A percentile compares a stretch with the other conserved stretches of the same genome.
Conservation (phyloP, 2,888 invertebrate species). For the Geotrupes spiniger region DNA sequence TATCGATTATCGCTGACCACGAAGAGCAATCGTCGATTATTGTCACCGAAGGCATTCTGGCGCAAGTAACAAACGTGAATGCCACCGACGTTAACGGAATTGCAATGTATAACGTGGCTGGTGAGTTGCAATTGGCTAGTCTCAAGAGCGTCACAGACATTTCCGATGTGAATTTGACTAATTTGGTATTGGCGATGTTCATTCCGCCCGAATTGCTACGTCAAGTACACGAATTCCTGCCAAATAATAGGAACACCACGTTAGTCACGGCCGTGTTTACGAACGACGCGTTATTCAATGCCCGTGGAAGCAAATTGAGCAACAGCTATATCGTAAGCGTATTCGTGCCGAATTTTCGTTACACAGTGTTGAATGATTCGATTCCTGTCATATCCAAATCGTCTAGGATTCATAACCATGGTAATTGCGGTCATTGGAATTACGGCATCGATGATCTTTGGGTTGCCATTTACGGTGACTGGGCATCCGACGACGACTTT, state of each 20-base stretch:
- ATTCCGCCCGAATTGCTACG: neutral
- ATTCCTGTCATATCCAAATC: neutral
- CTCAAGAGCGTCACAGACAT: neutral
- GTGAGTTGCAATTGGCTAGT: neutral
- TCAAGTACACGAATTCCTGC: no score
- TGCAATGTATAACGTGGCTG: slow-evolving; percentile 9
- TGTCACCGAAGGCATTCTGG: slow-evolving; percentile 5
- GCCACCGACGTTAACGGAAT: slow-evolving; percentile 7
- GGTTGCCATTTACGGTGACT: slow-evolving; percentile 12
- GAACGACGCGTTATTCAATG: neutral
- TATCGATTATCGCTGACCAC: neutral
- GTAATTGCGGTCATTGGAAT: slow-evolving; percentile 18
- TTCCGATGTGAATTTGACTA: neutral
- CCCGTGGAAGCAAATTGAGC: no score
- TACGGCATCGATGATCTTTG: slow-evolving; percentile 5
- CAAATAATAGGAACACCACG: no score
- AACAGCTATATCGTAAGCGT: no score
- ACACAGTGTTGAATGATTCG: neutral
- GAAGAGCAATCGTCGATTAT: neutral
- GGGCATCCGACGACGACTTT: neutral
- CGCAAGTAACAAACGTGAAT: slow-evolving; percentile 11
- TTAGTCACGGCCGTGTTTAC: neutral
- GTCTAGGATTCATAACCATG: neutral
- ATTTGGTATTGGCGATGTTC: neutral
- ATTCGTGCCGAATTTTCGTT: neutral